A percentile compares a stretch with the other conserved stretches of the same genome.
phyloP scores from a whole-genome alignment of 2,888 invertebrate genomes.

The Synergus japonicus region DNA sequence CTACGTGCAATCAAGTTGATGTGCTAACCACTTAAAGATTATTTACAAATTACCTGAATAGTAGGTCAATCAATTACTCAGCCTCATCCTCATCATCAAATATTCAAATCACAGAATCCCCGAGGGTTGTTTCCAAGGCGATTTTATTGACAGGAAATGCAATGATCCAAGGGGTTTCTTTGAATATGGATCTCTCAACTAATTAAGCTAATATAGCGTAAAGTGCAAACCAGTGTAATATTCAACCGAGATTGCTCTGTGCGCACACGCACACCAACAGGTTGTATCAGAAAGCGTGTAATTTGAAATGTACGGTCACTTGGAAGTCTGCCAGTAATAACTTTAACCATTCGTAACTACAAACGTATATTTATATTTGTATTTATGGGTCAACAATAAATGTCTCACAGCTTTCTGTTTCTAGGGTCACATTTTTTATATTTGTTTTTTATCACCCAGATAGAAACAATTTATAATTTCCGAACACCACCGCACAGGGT shows the following conservation, averaged over 20 bases:
- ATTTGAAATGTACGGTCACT: conserved; percentile 53
- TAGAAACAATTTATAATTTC: not conserved
- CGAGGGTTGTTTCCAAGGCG: not conserved
- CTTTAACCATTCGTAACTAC: conserved; percentile 21
- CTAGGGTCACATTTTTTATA: not conserved
- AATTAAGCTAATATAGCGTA: conserved; percentile 5
- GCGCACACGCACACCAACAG: conserved; percentile 42
- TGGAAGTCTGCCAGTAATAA: conserved; percentile 57
- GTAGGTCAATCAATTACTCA: not conserved
- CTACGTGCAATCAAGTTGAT: not conserved
- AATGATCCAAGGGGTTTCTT: conserved; percentile 7
- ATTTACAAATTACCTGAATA: not conserved
- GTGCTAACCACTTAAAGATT: not conserved
- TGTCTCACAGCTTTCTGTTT: not conserved
- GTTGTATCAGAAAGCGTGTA: conserved; percentile 46
- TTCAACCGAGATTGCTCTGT: conserved; percentile 43
- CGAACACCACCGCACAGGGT: not conserved
- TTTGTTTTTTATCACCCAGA: not conserved
- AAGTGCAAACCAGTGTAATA: conserved; percentile 58
- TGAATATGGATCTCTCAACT: not conserved
- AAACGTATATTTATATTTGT: conserved; percentile 20
- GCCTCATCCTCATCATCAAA: not conserved
- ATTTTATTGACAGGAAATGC: conserved; percentile 21
- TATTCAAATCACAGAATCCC: not conserved
- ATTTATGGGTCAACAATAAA: conserved; percentile 24